phyloP scores from a whole-genome alignment of 2,797 vertebrate genomes.

The Heterohyrax brucei region DNA sequence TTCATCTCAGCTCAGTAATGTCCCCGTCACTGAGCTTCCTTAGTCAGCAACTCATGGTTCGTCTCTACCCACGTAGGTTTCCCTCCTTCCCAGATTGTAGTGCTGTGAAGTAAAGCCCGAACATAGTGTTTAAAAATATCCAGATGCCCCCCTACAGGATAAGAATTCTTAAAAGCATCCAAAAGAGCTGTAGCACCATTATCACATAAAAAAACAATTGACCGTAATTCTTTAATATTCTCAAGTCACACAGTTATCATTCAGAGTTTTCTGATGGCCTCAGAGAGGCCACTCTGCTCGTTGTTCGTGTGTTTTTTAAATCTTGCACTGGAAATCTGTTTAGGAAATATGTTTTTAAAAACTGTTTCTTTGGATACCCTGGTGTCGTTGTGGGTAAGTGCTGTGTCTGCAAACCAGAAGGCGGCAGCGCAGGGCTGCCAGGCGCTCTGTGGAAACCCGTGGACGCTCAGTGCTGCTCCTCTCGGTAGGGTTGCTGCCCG shows the following conservation, averaged over 20 bases:
- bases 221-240: not conserved
- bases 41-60: not conserved
- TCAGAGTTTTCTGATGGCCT: not conserved
- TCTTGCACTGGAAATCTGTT: no score
- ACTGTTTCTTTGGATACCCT: no score
- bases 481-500: no score
- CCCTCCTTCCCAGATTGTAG: not conserved
- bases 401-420: no score
- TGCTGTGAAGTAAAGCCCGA: not conserved
- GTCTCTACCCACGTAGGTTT: not conserved
- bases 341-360: no score
- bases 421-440: no score
- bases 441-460: no score
- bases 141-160: not conserved
- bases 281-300: no score
- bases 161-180: not conserved
- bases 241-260: not conserved
- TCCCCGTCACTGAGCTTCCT: not conserved
- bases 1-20: no score
- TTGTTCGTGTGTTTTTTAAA: not conserved
- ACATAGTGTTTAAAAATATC: slow-evolving; percentile 16
- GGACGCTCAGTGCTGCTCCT: no score
- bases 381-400: no score
- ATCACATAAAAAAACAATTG: not conserved
- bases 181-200: not conserved